Base-by-base conservation (phyloP, 1,140 invertebrate species). In the Pseudomyrmex flavicornis region DNA sequence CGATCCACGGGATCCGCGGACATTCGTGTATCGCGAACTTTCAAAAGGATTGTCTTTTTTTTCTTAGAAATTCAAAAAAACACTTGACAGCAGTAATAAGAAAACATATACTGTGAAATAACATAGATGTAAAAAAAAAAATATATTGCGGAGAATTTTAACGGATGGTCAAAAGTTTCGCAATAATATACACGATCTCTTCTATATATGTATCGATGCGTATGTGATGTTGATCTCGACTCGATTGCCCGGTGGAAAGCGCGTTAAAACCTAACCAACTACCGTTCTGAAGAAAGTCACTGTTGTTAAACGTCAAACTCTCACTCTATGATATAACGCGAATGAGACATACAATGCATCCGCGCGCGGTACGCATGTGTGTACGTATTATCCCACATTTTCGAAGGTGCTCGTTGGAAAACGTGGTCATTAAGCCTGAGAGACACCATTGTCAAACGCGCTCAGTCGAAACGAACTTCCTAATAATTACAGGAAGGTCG, bases 301-400 rank as follows among this genome's bases (percentile, higher is more conserved):
- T 46, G 70, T 35, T 35, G 35, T 83, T 75, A 82, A 82, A 75
- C 59, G 48, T 54, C 50, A 7, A 26, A 75, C 70, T 83, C 72
- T 83, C 80, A 83, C 80, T 35, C 35, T 83, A 62, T 75, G 80
- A 83, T 74, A 83, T 83, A 83, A 83, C 80, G 61, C 65, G 59
- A 83, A 52, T 35, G 17, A 48, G 61, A 22, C 35, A 22, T 17
- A 52, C 79, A 59, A 48, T 20, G 68, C 56, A 73, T 72, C 68
- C 54, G 65, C 48, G 35, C 50, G 44, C 52, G 48, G 76, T 59
- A 80, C 66, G 56, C 35, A n/a, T 26, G 59, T 50, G 46, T 70
- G 3, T 7, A 1, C 35, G 35, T 35, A 35, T 35, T 35, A 5
- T 35, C 5, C 5, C 35, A 35, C 35, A 35, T 35, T 35, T 35